These are phyloP conservation scores for Argyresthia albistria DNA, from an alignment of 2,888 invertebrate species.

Conservation along the genomic window DNA sequence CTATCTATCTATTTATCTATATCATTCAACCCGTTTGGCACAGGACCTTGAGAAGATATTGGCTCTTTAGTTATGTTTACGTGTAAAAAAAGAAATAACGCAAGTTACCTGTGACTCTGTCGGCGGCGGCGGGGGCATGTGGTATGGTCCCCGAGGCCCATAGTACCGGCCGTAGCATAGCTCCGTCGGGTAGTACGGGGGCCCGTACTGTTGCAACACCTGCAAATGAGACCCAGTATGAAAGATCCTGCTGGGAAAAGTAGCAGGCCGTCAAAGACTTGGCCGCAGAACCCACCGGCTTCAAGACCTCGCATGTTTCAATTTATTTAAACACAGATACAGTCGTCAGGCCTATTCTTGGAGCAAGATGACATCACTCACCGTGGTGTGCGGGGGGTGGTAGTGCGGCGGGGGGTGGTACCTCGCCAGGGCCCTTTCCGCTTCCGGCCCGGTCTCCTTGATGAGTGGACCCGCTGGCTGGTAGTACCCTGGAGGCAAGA, in stretches of 20 bases:
- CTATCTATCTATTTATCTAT: no score
- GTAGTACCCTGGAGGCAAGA: slow-evolving; percentile 81
- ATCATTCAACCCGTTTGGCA: no score
- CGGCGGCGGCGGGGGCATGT: slow-evolving; percentile 63
- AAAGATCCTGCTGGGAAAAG: no score
- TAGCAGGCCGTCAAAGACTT: no score
- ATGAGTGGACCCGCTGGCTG: slow-evolving; percentile 94
- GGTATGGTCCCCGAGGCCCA: slow-evolving; percentile 60
- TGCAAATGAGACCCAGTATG: slow-evolving; percentile 16
- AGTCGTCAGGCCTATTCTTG: no score
- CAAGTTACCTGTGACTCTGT: slow-evolving; percentile 55
- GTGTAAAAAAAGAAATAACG: no score
- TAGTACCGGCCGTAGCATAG: slow-evolving; percentile 56
- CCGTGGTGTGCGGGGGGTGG: slow-evolving; percentile 1
- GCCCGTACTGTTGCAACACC: slow-evolving; percentile 62
- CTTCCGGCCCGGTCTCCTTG: slow-evolving; percentile 67
- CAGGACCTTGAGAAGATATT: no score
- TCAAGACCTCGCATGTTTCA: no score
- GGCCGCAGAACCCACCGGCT: no score
- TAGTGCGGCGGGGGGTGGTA: slow-evolving; percentile 37
- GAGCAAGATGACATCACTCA: neutral
- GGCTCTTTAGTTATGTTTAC: no score
- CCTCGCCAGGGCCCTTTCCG: slow-evolving; percentile 62
- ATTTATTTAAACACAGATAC: no score
- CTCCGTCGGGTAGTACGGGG: slow-evolving; percentile 54